These are phyloP conservation scores for Porphyrio hochstetteri DNA, from an alignment of 2,113 vertebrate species.

Conservation along the genomic window DNA sequence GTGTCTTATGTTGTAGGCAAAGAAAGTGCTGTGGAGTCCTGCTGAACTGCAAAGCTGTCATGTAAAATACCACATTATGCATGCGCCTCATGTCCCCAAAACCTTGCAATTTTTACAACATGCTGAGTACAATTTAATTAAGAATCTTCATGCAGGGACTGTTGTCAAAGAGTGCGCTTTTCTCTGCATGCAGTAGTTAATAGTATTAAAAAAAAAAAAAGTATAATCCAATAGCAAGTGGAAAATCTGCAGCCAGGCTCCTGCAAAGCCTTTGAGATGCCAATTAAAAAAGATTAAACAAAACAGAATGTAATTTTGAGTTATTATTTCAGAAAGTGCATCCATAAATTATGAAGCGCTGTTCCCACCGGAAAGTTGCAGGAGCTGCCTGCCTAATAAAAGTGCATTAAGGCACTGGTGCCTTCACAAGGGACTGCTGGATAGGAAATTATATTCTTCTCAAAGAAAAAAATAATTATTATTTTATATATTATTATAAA, in stretches of 20 bases:
- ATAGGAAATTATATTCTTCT: background rate
- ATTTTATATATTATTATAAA: background rate
- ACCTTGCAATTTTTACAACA: conserved; percentile 6
- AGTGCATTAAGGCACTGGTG: background rate
- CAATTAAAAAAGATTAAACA: conserved; percentile 52
- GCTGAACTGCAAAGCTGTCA: background rate
- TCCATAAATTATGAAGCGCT: background rate
- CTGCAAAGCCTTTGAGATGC: background rate
- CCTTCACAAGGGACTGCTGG: background rate
- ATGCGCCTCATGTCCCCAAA: background rate
- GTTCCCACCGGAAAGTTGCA: background rate
- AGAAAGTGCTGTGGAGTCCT: background rate
- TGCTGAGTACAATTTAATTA: conserved; percentile 45
- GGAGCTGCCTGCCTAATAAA: background rate
- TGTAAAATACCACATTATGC: background rate
- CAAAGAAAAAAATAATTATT: background rate
- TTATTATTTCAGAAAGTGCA: conserved; percentile 7
- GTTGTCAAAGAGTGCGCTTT: background rate
- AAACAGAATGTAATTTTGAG: conserved; percentile 26
- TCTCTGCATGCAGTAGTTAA: background rate
- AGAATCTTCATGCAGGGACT: background rate
- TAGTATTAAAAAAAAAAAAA: background rate
- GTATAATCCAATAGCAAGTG: background rate
- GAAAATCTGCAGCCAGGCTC: background rate
- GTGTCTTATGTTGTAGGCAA: background rate